Base-by-base conservation (phyloP, 2,113 vertebrate species). In the Synchiropus splendidus region DNA sequence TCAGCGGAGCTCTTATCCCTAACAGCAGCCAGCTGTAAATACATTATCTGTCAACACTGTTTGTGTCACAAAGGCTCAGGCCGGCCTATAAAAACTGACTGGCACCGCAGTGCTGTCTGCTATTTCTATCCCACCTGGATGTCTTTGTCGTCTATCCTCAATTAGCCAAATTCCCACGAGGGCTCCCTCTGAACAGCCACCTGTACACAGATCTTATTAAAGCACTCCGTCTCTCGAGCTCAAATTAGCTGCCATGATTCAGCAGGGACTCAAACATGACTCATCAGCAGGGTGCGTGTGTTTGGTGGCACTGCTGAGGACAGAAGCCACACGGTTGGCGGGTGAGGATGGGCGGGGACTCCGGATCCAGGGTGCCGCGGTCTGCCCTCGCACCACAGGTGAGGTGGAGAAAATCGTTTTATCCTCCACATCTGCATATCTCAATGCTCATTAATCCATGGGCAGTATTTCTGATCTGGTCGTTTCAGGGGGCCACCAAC, bases 151-250 rank as follows among this genome's bases (percentile, higher is more conserved):
- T 83, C 80, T 79, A 77, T 62, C 42, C 74, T 78, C 83, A 86
- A 86, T 86, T 86, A 87, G 69, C 61, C 73, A 51, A 81, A 81
- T 74, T 83, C 81, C 79, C 80, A 54, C 42, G 64, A 14, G 55
- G 45, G 41, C 31, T 49, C 50, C 39, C 62, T 41, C 40, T 16
- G 16, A 65, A 56, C 58, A 75, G 72, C 77, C 82, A 82, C 79
- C 79, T 84, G 83, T 74, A 80, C 45, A 37, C 46, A 27, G 21
- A 27, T 27, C 21, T 27, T 27, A 70, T 61, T 64, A 58, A 47
- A 44, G 41, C 34, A 41, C 62, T 14, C 39, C 41, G 51, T 76
- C 72, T 60, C 74, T 5, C 34, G 70, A 48, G 74, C 45, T 63
- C 51, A 58, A 70, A 72, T 75, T 78, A 75, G 71, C 70, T 75